Evolutionary conservation across 2,113 vertebrate genomes (phyloP).

Genomic region (Rhynchomys soricoides): DNA sequence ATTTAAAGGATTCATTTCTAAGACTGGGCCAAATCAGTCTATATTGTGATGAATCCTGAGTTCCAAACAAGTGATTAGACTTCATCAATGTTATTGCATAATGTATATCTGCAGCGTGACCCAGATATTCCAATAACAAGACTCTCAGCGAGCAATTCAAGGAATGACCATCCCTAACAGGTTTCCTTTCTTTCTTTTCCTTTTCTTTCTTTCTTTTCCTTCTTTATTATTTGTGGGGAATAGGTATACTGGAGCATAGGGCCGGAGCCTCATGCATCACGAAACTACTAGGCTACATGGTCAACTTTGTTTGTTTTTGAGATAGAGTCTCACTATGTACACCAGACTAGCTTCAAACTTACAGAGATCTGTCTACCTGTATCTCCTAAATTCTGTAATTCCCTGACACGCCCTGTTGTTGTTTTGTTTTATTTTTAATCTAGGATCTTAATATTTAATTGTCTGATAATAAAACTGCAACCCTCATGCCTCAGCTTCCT

Average conservation of each 20-base stretch:
- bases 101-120: slow-evolving; percentile 29
- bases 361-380: background rate
- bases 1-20: slow-evolving; percentile 69
- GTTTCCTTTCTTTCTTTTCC: background rate
- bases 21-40: slow-evolving; percentile 53
- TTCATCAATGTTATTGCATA: slow-evolving; percentile 41
- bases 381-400: background rate
- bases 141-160: slow-evolving; percentile 55
- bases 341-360: background rate
- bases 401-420: background rate
- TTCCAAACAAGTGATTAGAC: slow-evolving; percentile 64
- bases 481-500: background rate
- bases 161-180: slow-evolving; percentile 35
- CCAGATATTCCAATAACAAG: slow-evolving; percentile 45
- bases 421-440: background rate
- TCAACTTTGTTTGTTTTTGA: background rate
- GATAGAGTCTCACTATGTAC: background rate
- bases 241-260: background rate
- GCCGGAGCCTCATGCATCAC: background rate
- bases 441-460: background rate
- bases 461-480: background rate
- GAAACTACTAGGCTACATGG: background rate
- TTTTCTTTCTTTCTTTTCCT: background rate
- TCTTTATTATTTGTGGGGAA: background rate
- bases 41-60: slow-evolving; percentile 51